Base-by-base conservation (phyloP, 2,888 invertebrate species). In the Acrobasis consociella region DNA sequence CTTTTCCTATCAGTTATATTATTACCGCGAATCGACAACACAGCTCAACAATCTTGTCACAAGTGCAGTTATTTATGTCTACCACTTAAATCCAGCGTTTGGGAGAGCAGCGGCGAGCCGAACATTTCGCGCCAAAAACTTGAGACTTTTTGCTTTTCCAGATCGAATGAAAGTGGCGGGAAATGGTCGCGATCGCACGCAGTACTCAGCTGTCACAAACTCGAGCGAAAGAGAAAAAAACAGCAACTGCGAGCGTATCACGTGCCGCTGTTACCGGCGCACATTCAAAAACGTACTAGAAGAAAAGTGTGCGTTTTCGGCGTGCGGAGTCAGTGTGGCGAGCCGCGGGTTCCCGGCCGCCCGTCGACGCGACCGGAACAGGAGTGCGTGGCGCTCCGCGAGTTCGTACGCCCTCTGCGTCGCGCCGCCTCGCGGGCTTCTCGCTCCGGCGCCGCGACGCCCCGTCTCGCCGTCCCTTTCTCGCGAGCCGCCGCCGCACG, bases 391-490 rank as follows among this genome's bases (percentile, higher is more conserved):
- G 86, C 91, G 85, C 86, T 74, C 80, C 79, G 85, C 80, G 82
- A 82, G 90, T 84, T 90, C 90, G 82, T 77, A 91, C 93, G 93
- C 93, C 92, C 92, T 93, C 92, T 83, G 90, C 90, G 87, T 87
- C 91, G 91, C 93, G 93, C 93, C 93, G 93, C 93, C 93, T 93
- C 93, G 85, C 85, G 69, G 69, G 74, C 75, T 73, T 89, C 89
- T 84, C 87, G 67, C 81, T 90, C 85, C 67, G 76, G 67, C 88
- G 65, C 67, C 74, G 67, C 62, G 66, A 64, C 58, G 49, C 64
- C 67, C 66, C 75, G 72, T 86, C 72, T 69, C 73, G 67, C 80
- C 77, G 74, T 90, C 87, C 86, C 79, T 69, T 78, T 91, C 84
- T 63, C 76, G 65, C 83, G 72, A 73, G 77, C 74, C 74, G 81